Conservation (phyloP, 2,113 vertebrate species). For the Anoura caudifer region DNA sequence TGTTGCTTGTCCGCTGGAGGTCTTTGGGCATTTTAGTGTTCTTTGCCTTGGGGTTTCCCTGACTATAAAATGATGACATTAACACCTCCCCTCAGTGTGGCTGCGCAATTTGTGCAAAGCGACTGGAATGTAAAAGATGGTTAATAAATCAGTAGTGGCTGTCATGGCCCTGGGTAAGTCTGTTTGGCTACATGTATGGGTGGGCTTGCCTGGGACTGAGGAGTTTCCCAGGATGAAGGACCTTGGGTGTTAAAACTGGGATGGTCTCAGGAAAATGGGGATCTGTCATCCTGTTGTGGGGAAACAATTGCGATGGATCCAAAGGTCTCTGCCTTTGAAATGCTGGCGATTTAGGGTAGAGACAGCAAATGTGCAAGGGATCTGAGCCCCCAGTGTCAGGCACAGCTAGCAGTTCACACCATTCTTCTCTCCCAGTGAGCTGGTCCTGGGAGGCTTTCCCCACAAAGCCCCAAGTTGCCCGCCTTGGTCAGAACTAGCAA, state of each 20-base stretch:
- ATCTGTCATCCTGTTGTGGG: background rate
- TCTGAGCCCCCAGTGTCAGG: background rate
- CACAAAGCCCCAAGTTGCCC: background rate
- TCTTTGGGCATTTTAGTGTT: background rate
- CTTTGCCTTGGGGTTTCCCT: background rate
- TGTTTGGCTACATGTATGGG: background rate
- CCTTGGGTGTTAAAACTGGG: background rate
- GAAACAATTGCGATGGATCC: background rate
- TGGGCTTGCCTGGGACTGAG: background rate
- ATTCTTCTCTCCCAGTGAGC: background rate
- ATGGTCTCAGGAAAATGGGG: background rate
- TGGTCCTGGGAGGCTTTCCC: background rate
- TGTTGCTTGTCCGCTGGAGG: background rate
- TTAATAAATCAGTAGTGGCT: fast-evolving
- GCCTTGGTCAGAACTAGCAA: background rate
- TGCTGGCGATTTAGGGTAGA: background rate
- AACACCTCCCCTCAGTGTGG: background rate
- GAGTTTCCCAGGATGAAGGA: background rate
- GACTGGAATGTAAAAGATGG: background rate
- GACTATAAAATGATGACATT: background rate
- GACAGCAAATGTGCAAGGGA: too few relatives aligned
- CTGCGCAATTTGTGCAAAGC: background rate
- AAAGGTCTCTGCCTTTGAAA: background rate
- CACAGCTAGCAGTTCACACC: fast-evolving
- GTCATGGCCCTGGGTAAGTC: background rate